A percentile compares a stretch with the other conserved stretches of the same genome.
Conservation (phyloP, 2,113 vertebrate species). For the Gulo gulo region DNA sequence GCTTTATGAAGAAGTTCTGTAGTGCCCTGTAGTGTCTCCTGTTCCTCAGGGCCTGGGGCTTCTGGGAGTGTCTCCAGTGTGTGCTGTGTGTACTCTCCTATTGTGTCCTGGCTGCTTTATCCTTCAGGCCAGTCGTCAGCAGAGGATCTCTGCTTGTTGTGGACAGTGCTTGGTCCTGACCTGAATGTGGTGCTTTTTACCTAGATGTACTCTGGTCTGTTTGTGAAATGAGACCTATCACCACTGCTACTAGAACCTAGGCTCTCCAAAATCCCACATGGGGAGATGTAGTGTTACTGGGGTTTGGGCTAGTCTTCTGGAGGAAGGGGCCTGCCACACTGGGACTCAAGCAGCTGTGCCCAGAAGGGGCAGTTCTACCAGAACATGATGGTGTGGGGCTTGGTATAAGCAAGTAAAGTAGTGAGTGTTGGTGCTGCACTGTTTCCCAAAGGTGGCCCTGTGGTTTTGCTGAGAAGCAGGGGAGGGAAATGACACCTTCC, state of each 20-base stretch:
- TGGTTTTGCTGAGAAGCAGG: background rate
- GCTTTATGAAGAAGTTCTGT: background rate
- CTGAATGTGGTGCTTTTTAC: background rate
- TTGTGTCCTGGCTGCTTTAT: background rate
- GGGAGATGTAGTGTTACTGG: background rate
- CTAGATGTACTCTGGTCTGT: background rate
- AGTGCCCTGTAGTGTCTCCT: background rate
- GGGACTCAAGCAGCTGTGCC: background rate
- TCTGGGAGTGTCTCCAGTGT: background rate
- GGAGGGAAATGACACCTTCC: background rate
- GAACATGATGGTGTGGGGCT: background rate
- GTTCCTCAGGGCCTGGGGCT: background rate
- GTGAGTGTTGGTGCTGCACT: background rate
- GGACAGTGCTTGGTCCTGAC: background rate
- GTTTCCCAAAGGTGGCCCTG: background rate
- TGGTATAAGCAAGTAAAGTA: background rate
- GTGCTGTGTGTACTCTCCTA: background rate
- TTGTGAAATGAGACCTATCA: background rate
- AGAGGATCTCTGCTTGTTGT: background rate
- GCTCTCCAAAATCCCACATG: background rate
- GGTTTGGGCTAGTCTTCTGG: background rate
- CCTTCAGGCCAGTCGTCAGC: background rate
- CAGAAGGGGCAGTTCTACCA: background rate
- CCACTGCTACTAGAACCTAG: background rate
- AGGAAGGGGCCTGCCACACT: background rate